Percentiles rank a stretch among this genome's conserved stretches.
Conservation (phyloP, 2,888 invertebrate species). For the Eupithecia inturbata region DNA sequence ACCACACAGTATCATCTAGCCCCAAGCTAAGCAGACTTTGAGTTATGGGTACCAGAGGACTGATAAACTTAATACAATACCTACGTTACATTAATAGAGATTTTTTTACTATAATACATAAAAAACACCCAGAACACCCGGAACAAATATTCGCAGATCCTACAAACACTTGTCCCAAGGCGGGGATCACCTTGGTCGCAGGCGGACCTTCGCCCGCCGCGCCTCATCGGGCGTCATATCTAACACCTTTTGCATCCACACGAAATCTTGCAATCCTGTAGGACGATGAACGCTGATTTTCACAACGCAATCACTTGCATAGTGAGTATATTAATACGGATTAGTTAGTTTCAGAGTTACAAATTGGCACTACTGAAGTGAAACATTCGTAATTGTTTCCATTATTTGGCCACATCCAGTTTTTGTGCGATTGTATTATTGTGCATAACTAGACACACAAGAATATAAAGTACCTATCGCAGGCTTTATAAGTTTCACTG, state of each 20-base stretch:
- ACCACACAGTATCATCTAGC: too few relatives aligned
- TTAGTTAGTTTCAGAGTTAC: background rate
- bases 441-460: conserved; percentile 14
- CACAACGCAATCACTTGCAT: background rate
- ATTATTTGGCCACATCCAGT: conserved; percentile 13
- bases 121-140: too few relatives aligned
- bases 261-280: background rate
- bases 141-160: too few relatives aligned
- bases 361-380: conserved; percentile 9
- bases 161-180: too few relatives aligned
- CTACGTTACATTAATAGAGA: too few relatives aligned
- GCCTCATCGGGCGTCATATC: too few relatives aligned
- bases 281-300: background rate
- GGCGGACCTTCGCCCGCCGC: too few relatives aligned
- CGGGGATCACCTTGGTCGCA: too few relatives aligned
- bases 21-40: too few relatives aligned
- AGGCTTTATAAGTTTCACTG: background rate
- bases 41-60: too few relatives aligned
- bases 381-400: conserved; percentile 10
- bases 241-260: background rate
- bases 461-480: background rate
- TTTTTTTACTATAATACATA: too few relatives aligned
- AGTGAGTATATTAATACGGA: background rate
- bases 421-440: conserved; percentile 16
- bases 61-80: too few relatives aligned